Evolutionary conservation across 2,888 invertebrate genomes (phyloP).

Genomic region (Tribolium freemani): DNA sequence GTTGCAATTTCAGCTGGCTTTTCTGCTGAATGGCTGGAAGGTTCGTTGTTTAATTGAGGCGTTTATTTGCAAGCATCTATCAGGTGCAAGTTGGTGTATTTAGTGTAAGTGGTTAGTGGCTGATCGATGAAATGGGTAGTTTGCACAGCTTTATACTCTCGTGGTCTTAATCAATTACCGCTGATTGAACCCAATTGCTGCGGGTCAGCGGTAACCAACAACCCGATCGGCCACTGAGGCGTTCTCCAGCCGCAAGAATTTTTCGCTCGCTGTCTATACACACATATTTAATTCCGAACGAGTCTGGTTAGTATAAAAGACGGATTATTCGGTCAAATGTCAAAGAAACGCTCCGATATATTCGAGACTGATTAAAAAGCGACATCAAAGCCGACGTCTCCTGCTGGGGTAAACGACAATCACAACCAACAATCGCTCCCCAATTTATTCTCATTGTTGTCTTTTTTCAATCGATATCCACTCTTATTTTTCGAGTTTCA

Average conservation of each 20-base stretch:
- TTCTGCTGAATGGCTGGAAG: conserved; percentile 9
- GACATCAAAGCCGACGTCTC: conserved; percentile 65
- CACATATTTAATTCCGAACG: conserved; percentile 24
- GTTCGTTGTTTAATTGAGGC: conserved; percentile 55
- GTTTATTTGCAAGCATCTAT: conserved; percentile 43
- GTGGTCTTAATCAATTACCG: conserved; percentile 67
- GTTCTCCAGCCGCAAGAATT: background rate
- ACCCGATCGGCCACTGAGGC: conserved; percentile 24
- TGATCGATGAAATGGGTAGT: conserved; percentile 63
- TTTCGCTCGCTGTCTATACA: background rate
- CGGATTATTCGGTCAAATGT: conserved; percentile 69
- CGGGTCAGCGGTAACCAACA: conserved; percentile 57
- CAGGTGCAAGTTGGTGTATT: conserved; percentile 43
- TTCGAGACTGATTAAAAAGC: conserved; percentile 68
- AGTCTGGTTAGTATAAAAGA: conserved; percentile 60
- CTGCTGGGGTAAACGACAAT: conserved; percentile 67
- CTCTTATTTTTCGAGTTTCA: conserved; percentile 63
- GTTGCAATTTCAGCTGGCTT: background rate
- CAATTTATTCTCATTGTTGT: conserved; percentile 67
- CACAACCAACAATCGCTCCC: conserved; percentile 67
- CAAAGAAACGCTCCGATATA: conserved; percentile 66
- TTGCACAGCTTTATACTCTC: conserved; percentile 57
- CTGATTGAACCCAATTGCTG: conserved; percentile 67
- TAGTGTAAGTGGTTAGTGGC: conserved; percentile 50
- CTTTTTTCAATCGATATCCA: conserved; percentile 68